Evolutionary conservation across 2,113 vertebrate genomes (phyloP), one percentile per base, ranked within the genome.

Genomic region (Hippopotamus amphibius): DNA sequence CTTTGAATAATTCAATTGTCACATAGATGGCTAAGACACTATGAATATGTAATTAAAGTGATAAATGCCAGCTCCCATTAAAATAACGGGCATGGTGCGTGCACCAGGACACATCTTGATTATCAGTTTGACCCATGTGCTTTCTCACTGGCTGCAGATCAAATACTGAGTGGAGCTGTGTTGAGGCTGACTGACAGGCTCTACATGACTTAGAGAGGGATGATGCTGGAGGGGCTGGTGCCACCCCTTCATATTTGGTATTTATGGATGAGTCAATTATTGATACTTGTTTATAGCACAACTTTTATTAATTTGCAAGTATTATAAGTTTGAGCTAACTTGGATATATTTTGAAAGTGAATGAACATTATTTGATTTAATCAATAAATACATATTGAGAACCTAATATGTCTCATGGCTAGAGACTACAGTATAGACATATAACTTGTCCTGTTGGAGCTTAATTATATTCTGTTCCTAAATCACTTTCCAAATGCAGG

Each of bases 1-100:
- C 95, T 97, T 93, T 53, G 65, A 92, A 92, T 93, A 95, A 97
- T 96, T 97, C 79, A 61, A 95, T 97, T 93, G 83, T 92, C 68
- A 84, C 83, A 85, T 93, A 69, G 86, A 92, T 95, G 48, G 74
- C 59, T 95, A 80, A 95, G 90, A 80, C 74, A 41, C 72, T 96
- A 37, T 96, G 95, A 92, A 93, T 96, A 76, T 92, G 84, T 93
- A 97, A 98, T 98, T 98, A 97, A 97, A 96, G 93, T 98, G 97
- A 97, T 95, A 76, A 97, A 93, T 92, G 83, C 89, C 74, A 77
- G 71, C 53, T 96, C 80, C 81, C 50, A 95, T 94, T 95, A 97
- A 96, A 97, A 95, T 97, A 96, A 76, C 69, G 92, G 65, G 86
- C 74, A 87, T 96, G 83, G 84, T 68, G 87, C 88, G 83, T 63